These are phyloP conservation scores for Graphium colonna DNA, from an alignment of 2,888 invertebrate genomes.

Conservation along the genomic window DNA sequence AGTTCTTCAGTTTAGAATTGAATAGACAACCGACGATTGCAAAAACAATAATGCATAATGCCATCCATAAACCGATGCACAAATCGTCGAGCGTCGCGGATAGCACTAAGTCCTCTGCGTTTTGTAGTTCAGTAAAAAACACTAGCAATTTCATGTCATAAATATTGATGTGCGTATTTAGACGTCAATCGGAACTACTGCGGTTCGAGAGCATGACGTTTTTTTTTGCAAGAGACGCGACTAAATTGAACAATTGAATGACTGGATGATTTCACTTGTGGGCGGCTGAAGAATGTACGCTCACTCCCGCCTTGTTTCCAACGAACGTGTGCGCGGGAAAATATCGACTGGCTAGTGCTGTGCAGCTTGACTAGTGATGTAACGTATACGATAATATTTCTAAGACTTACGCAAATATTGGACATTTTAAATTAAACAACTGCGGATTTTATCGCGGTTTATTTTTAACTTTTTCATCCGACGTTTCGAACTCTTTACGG, in stretches of 20 bases:
- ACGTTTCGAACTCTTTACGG: too few species aligned
- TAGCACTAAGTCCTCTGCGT: not conserved
- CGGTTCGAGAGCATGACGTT: constrained; percentile 11
- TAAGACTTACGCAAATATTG: too few species aligned
- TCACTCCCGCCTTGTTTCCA: constrained; percentile 11
- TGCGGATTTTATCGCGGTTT: too few species aligned
- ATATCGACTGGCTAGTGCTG: not conserved
- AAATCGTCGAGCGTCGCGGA: not conserved
- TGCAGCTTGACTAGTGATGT: not conserved
- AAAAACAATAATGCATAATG: not conserved
- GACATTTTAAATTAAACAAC: too few species aligned
- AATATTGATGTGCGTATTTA: constrained; percentile 10
- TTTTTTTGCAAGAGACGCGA: constrained; percentile 11
- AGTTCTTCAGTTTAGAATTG: not conserved
- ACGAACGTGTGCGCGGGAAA: not conserved
- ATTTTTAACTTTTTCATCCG: too few species aligned
- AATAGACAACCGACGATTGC: not conserved
- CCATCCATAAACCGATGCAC: not conserved
- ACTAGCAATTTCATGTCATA: not conserved
- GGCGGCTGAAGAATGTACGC: constrained; percentile 19
- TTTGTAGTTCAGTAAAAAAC: not conserved
- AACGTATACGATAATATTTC: too few species aligned
- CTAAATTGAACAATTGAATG: constrained; percentile 20
- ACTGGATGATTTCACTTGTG: constrained; percentile 19
- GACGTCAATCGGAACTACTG: constrained; percentile 5